These are phyloP conservation scores for Eospalax fontanierii DNA, from an alignment of 2,797 vertebrate genomes.

Conservation along the genomic window DNA sequence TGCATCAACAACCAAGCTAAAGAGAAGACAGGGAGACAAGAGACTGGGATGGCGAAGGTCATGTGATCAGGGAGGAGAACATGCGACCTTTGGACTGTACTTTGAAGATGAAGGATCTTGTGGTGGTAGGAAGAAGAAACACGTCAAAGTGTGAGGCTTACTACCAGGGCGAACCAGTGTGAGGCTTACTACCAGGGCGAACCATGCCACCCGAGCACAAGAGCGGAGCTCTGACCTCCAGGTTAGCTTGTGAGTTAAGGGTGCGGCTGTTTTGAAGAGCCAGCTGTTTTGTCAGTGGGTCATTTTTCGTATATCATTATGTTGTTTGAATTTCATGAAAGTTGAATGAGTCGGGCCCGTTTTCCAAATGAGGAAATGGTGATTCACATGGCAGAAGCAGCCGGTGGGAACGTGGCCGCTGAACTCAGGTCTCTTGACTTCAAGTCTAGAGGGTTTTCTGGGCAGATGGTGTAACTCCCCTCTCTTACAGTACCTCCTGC, in stretches of 20 bases:
- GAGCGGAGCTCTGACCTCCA: not conserved
- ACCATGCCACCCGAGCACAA: not conserved
- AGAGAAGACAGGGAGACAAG: not conserved
- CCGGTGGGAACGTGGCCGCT: not conserved
- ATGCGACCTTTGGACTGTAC: too few species aligned
- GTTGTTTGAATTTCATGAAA: constrained; percentile 21
- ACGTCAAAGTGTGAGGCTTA: not conserved
- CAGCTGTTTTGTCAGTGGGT: not conserved
- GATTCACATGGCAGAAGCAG: not conserved
- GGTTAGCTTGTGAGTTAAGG: not conserved
- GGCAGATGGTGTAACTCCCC: not conserved
- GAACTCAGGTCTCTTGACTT: not conserved
- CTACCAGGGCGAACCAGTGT: not conserved
- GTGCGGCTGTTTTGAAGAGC: not conserved
- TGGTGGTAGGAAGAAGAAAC: not conserved
- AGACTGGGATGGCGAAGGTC: not conserved
- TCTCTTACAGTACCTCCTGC: not conserved
- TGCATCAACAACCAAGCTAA: not conserved
- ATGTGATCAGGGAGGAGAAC: rapidly evolving
- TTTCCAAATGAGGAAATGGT: constrained; percentile 5
- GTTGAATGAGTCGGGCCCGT: not conserved
- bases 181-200: not conserved
- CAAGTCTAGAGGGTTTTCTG: not conserved
- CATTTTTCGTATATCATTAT: not conserved
- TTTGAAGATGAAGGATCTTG: not conserved